Evolutionary conservation across 2,113 vertebrate species (phyloP).

Genomic region (Pedetes capensis): DNA sequence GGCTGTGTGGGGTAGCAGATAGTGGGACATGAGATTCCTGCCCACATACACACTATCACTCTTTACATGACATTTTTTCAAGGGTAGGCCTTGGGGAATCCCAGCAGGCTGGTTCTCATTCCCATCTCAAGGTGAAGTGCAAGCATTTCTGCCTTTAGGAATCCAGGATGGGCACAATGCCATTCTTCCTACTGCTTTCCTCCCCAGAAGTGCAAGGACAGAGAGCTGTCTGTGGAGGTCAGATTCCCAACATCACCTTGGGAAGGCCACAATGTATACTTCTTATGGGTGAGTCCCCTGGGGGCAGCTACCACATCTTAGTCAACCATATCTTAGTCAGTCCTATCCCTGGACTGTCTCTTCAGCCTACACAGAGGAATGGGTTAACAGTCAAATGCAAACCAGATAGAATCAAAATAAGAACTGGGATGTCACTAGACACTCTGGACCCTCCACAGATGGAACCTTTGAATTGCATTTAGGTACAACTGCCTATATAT

Average conservation of each 20-base stretch:
- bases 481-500: rapidly evolving
- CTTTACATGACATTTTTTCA: not conserved
- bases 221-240: not conserved
- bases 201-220: not conserved
- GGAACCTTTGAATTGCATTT: not conserved
- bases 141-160: not conserved
- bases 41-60: not conserved
- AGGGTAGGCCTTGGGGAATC: not conserved
- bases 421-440: not conserved
- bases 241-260: not conserved
- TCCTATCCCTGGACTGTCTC: not conserved
- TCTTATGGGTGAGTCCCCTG: not conserved
- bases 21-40: not conserved
- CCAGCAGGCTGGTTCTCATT: not conserved
- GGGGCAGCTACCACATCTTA: not conserved
- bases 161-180: not conserved
- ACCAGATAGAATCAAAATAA: not conserved
- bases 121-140: not conserved
- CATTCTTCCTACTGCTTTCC: not conserved
- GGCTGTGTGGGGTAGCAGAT: not conserved
- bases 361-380: not conserved
- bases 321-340: not conserved
- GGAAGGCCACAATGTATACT: not conserved
- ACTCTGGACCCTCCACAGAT: not conserved
- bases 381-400: not conserved